phyloP scores from a whole-genome alignment of 2,797 vertebrate species.

The Karalla daura region DNA sequence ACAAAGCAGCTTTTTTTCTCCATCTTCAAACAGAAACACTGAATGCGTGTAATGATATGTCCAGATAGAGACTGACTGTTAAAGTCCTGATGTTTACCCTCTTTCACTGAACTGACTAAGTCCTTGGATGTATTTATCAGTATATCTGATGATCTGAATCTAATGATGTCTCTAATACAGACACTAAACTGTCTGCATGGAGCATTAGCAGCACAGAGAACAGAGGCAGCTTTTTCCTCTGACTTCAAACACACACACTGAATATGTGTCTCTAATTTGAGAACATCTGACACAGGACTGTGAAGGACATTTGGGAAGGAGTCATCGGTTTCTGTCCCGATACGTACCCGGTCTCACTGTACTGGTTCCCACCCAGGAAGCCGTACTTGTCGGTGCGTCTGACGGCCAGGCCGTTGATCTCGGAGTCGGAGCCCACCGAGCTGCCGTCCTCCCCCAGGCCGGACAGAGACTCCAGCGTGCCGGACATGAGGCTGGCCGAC shows the following conservation, averaged over 20 bases:
- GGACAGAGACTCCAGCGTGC: conserved; percentile 90
- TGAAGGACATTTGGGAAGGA: background rate
- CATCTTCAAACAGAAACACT: too few species aligned
- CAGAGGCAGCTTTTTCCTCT: background rate
- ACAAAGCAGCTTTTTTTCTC: too few species aligned
- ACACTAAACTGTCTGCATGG: background rate
- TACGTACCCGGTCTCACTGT: conserved; percentile 81
- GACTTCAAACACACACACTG: conserved; percentile 2
- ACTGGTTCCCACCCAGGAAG: conserved; percentile 91
- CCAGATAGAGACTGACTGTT: too few species aligned
- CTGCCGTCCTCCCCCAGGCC: conserved; percentile 89
- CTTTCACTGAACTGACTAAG: too few species aligned
- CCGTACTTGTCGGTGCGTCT: conserved; percentile 93
- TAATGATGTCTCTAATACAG: background rate
- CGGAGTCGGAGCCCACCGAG: conserved; percentile 92
- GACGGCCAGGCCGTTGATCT: conserved; percentile 87
- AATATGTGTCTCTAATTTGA: conserved; percentile 9
- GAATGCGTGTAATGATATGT: too few species aligned
- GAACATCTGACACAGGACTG: background rate
- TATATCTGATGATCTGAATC: too few species aligned
- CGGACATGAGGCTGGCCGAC: conserved; percentile 92
- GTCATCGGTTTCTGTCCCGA: background rate
- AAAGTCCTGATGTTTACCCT: too few species aligned
- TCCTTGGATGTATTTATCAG: too few species aligned
- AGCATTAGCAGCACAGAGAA: background rate